Conservation (phyloP, 1,140 invertebrate species). For the Subanguina moxae region DNA sequence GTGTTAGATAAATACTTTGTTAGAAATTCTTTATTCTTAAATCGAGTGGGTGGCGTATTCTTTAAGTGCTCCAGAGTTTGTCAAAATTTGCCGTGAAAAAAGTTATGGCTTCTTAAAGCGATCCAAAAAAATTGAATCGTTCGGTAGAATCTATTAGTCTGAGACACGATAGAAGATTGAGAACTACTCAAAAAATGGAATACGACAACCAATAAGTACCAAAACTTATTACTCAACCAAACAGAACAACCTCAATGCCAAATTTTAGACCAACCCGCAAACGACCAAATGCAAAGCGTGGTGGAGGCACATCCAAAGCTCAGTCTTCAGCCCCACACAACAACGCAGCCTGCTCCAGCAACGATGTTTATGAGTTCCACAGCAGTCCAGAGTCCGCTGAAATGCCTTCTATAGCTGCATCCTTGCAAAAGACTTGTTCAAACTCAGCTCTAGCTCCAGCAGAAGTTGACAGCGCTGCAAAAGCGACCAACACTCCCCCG, state of each 20-base stretch:
- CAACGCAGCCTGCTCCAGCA: neutral
- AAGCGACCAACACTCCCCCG: constrained; percentile 10
- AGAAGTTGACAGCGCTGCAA: neutral
- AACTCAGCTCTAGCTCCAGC: neutral
- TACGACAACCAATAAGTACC: too few relatives aligned
- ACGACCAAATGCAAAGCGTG: neutral
- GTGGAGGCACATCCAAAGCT: neutral
- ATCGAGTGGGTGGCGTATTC: too few relatives aligned
- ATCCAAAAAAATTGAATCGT: too few relatives aligned
- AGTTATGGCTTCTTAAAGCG: too few relatives aligned
- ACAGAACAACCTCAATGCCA: neutral
- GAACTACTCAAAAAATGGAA: too few relatives aligned
- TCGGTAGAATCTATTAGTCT: too few relatives aligned
- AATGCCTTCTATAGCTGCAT: neutral
- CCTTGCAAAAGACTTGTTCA: neutral
- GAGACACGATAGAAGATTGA: too few relatives aligned
- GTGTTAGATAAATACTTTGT: too few relatives aligned
- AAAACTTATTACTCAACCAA: too few relatives aligned
- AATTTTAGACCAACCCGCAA: constrained; percentile 2
- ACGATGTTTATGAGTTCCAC: constrained; percentile 32
- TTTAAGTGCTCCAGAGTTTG: too few relatives aligned
- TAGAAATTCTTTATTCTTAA: too few relatives aligned
- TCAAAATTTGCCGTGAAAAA: too few relatives aligned
- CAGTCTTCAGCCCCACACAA: neutral
- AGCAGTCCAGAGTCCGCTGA: constrained; percentile 30